Conservation (phyloP, 2,797 vertebrate genomes). For the Apogon hyalosoma region DNA sequence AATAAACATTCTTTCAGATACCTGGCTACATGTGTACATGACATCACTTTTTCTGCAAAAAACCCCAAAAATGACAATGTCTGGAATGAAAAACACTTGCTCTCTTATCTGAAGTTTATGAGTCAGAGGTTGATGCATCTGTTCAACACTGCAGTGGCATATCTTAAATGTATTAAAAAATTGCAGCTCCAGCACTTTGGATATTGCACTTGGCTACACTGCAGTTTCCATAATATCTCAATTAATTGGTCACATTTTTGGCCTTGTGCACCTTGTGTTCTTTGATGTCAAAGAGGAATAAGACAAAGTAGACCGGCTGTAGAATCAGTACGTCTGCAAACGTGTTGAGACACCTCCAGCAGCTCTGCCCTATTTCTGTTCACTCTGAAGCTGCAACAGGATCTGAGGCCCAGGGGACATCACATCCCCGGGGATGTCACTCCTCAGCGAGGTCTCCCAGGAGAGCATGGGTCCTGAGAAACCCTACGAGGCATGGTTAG, state of each 20-base stretch:
- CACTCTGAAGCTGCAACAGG: conserved; percentile 69
- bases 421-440: conserved; percentile 48
- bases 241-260: not conserved
- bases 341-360: conserved; percentile 65
- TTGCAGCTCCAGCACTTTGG: no score
- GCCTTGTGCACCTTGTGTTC: not conserved
- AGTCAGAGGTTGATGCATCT: no score
- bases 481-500: not conserved
- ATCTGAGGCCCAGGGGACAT: conserved; percentile 58
- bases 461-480: not conserved
- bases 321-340: not conserved
- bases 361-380: conserved; percentile 71
- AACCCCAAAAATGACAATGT: no score
- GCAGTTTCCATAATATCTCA: no score
- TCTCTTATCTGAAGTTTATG: no score
- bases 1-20: no score
- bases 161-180: no score
- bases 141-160: no score
- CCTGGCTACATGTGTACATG: no score
- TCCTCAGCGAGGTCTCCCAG: conserved; percentile 17
- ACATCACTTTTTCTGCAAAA: no score
- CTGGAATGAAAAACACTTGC: no score
- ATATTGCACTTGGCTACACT: no score
- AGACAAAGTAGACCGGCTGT: conserved; percentile 32
- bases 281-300: conserved; percentile 28